These are phyloP conservation scores for Brachirus orientalis DNA, from an alignment of 2,113 vertebrate species.

Conservation along the genomic window DNA sequence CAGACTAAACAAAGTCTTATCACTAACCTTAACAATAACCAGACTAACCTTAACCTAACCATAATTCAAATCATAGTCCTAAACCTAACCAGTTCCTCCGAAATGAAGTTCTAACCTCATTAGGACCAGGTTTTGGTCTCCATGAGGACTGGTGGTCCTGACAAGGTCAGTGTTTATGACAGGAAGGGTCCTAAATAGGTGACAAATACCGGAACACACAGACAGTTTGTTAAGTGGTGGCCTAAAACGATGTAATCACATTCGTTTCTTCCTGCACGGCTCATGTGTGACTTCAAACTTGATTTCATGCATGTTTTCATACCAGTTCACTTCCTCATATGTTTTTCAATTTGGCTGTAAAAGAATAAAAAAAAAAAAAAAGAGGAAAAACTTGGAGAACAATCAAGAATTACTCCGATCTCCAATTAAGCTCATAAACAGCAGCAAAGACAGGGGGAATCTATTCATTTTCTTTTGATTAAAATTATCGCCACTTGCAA, in stretches of 20 bases:
- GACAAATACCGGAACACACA: constrained; percentile 6
- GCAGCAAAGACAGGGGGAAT: constrained; percentile 74
- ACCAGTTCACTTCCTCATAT: constrained; percentile 73
- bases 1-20: too few relatives aligned
- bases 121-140: too few relatives aligned
- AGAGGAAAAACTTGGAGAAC: constrained; percentile 66
- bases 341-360: constrained; percentile 71
- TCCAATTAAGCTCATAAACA: constrained; percentile 82
- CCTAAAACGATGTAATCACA: constrained; percentile 71
- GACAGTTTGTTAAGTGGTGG: constrained; percentile 66
- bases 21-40: too few relatives aligned
- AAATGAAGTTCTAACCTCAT: too few relatives aligned
- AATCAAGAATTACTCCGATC: constrained; percentile 74
- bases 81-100: too few relatives aligned
- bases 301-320: constrained; percentile 82
- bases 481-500: constrained; percentile 82
- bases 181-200: not conserved
- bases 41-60: too few relatives aligned
- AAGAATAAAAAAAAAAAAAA: not conserved
- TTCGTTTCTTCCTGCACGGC: constrained; percentile 72
- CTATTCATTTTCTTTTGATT: constrained; percentile 86
- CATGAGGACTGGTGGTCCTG: too few relatives aligned
- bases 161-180: too few relatives aligned
- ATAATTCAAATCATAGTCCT: too few relatives aligned
- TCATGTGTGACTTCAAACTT: constrained; percentile 79